Evolutionary conservation across 2,888 invertebrate genomes (phyloP).

Genomic region (Limnephilus auricula): DNA sequence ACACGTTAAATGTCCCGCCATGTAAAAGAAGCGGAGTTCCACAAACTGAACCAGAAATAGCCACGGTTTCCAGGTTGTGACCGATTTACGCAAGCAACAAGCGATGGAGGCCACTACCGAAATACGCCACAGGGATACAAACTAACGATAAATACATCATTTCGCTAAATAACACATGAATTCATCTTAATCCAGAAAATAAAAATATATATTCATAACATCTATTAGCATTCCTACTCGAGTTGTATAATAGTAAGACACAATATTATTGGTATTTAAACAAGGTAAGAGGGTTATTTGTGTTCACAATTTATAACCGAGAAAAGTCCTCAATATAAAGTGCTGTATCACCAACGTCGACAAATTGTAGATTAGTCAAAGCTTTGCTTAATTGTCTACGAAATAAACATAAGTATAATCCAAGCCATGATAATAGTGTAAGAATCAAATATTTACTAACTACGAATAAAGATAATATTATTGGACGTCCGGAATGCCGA

Average conservation of each 20-base stretch:
- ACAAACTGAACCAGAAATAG: slow-evolving; percentile 29
- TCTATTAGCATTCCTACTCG: not conserved
- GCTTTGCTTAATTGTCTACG: not conserved
- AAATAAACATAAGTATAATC: not conserved
- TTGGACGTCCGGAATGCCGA: not conserved
- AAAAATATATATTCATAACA: too few relatives aligned
- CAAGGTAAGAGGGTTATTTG: not conserved
- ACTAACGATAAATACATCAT: not conserved
- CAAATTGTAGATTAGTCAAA: not conserved
- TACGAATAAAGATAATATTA: not conserved
- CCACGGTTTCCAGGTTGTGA: slow-evolving; percentile 37
- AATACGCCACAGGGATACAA: slow-evolving; percentile 2
- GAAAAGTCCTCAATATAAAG: too few relatives aligned
- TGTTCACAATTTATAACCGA: too few relatives aligned
- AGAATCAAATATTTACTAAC: not conserved
- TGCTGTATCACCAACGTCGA: not conserved
- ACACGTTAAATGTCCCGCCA: not conserved
- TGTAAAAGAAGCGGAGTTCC: not conserved
- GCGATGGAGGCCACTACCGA: slow-evolving; percentile 15
- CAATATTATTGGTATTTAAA: not conserved
- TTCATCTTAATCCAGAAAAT: not conserved
- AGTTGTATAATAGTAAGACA: not conserved
- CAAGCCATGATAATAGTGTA: too few relatives aligned
- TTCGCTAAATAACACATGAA: not conserved
- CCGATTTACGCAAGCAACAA: slow-evolving; percentile 32